These are phyloP conservation scores for Campopleginae sp. DNA, from an alignment of 2,888 invertebrate genomes.

Conservation along the genomic window DNA sequence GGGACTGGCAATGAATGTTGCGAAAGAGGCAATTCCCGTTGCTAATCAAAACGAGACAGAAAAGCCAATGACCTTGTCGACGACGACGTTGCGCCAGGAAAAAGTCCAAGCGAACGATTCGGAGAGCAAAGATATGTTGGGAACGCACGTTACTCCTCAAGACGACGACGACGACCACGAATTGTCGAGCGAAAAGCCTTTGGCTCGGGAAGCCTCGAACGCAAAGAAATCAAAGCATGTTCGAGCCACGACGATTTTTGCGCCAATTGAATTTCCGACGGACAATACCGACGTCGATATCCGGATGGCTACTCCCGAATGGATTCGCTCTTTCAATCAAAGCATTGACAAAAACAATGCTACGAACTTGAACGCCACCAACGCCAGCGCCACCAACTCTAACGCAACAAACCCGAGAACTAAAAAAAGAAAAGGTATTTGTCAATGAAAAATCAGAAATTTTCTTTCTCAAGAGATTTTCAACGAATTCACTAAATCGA, in stretches of 20 bases:
- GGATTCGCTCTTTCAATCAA: constrained; percentile 36
- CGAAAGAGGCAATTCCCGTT: not conserved
- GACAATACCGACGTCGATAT: constrained; percentile 11
- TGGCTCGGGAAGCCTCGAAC: not conserved
- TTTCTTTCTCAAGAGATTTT: too few species aligned
- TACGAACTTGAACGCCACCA: constrained; percentile 36
- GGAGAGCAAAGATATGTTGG: constrained; percentile 65
- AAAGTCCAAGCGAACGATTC: not conserved
- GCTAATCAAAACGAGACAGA: not conserved
- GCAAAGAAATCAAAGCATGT: not conserved
- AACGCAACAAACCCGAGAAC: too few species aligned
- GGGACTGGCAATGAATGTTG: constrained; percentile 24
- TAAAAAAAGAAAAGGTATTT: too few species aligned
- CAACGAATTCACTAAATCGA: too few species aligned
- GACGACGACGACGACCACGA: constrained; percentile 65
- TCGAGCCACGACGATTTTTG: not conserved
- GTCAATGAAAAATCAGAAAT: too few species aligned
- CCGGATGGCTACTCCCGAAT: constrained; percentile 20
- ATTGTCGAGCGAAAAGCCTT: constrained; percentile 4
- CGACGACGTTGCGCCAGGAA: not conserved
- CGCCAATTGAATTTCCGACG: constrained; percentile 30
- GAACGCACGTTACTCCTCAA: constrained; percentile 54
- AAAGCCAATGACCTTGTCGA: not conserved
- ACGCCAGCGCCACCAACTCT: not conserved
- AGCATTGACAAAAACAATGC: too few species aligned